phyloP scores from a whole-genome alignment of 2,888 invertebrate genomes.

The Laothoe populi region DNA sequence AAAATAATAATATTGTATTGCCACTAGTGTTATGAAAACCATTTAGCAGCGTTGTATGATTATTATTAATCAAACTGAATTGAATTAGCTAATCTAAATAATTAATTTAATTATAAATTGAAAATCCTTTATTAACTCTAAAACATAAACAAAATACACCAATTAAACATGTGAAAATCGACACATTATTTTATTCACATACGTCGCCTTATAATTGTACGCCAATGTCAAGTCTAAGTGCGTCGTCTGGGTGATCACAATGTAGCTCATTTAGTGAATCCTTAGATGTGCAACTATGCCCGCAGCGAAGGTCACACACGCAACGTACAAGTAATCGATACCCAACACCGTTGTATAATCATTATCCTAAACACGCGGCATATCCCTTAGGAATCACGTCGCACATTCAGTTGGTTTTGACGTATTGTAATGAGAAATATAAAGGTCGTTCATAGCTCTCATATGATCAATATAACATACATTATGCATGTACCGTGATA shows the following conservation, averaged over 20 bases:
- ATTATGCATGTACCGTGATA: background rate
- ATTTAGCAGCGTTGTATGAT: too few species aligned
- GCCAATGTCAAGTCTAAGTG: constrained; percentile 16
- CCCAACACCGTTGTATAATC: constrained; percentile 55
- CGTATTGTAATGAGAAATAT: background rate
- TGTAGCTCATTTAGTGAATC: constrained; percentile 59
- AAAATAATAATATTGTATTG: too few species aligned
- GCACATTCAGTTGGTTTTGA: background rate
- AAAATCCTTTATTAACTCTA: too few species aligned
- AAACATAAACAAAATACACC: too few species aligned
- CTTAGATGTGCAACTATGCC: constrained; percentile 63
- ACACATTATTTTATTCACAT: background rate
- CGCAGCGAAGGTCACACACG: constrained; percentile 60
- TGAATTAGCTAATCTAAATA: too few species aligned
- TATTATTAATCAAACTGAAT: too few species aligned
- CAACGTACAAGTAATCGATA: constrained; percentile 67
- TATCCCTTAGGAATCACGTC: constrained; percentile 28
- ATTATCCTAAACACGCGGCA: constrained; percentile 49
- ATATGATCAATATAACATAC: background rate
- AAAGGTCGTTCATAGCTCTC: background rate
- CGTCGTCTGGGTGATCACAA: constrained; percentile 8
- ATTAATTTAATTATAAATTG: too few species aligned
- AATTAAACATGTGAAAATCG: too few species aligned
- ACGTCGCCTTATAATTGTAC: background rate
- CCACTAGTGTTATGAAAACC: too few species aligned